Conservation (phyloP, 2,113 vertebrate genomes). For the Danio rerio region GRCz12tu NC_133188.1:39376001-39376500, state of each 20-base stretch:
- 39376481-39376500: too few species aligned
- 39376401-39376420: too few species aligned
- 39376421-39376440: too few species aligned
- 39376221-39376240: not conserved
- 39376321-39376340: not conserved
- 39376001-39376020: not conserved
- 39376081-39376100: conserved; percentile 3
- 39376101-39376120: not conserved
- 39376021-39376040: not conserved
- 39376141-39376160: not conserved
- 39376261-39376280: not conserved
- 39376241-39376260: not conserved
- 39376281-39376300: not conserved
- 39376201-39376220: not conserved
- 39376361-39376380: too few species aligned
- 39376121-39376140: not conserved
- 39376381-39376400: too few species aligned
- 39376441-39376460: too few species aligned
- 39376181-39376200: not conserved
- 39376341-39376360: too few species aligned
- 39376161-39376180: not conserved
- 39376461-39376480: too few species aligned
- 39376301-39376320: not conserved
- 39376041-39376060: not conserved
- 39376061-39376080: not conserved